A percentile compares a stretch with the other conserved stretches of the same genome.
phyloP scores from a whole-genome alignment of 2,888 invertebrate species.

The Caenorhabditis japonica region DNA sequence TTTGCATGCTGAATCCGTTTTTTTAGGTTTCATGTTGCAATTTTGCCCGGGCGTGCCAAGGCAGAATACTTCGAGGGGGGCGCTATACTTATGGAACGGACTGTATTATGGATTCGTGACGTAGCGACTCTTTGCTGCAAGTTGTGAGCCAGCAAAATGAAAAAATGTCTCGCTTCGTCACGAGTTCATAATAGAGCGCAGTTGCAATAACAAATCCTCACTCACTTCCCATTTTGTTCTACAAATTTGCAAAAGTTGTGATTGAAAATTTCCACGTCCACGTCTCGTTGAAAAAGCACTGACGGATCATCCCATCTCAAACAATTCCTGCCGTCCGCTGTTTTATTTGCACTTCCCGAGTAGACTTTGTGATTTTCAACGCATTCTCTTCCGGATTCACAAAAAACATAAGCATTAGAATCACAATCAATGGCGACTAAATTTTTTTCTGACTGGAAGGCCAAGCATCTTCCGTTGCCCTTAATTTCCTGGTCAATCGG shows the following conservation, averaged over 20 bases:
- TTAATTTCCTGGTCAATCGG: constrained; percentile 39
- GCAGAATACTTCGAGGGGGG: too few species aligned
- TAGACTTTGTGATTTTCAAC: constrained; percentile 25
- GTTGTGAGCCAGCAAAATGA: too few species aligned
- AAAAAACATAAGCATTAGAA: constrained; percentile 50
- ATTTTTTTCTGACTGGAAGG: constrained; percentile 30
- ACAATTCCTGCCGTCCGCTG: constrained; percentile 52
- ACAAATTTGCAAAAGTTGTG: constrained; percentile 60
- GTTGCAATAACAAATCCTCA: too few species aligned
- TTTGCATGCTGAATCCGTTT: too few species aligned
- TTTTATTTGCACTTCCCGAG: constrained; percentile 38
- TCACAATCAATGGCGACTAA: constrained; percentile 63
- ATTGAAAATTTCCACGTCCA: constrained; percentile 20
- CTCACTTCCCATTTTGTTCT: constrained; percentile 23
- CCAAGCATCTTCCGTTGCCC: constrained; percentile 59
- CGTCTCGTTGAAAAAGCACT: constrained; percentile 46
- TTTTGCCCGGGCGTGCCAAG: too few species aligned
- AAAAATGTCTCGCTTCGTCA: too few species aligned
- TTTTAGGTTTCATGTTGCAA: too few species aligned
- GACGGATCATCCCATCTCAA: constrained; percentile 67
- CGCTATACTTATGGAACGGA: too few species aligned
- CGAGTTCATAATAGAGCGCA: too few species aligned
- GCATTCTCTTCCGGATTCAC: constrained; percentile 62
- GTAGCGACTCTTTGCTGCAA: too few species aligned
- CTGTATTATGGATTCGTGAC: too few species aligned